Evolutionary conservation across 2,113 vertebrate genomes (phyloP).

Genomic region (Onychostruthus taczanowskii): DNA sequence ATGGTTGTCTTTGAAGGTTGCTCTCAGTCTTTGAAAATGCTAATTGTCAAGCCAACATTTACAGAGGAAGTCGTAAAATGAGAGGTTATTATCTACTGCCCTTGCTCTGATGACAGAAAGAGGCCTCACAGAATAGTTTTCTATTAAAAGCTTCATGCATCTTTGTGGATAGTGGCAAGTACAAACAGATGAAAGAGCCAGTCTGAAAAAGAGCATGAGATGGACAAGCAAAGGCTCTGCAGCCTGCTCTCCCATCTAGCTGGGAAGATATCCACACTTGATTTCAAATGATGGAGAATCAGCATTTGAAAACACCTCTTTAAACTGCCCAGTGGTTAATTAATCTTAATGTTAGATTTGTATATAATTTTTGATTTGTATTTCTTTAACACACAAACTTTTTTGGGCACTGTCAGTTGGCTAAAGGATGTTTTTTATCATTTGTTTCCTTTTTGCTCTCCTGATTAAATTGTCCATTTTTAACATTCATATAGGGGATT

Average conservation of each 20-base stretch:
- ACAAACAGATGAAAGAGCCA: constrained; percentile 21
- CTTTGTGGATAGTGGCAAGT: constrained; percentile 9
- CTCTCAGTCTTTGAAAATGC: constrained; percentile 50
- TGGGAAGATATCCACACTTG: neutral
- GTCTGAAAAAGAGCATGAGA: neutral
- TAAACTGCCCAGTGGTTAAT: neutral
- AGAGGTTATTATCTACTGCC: constrained; percentile 55
- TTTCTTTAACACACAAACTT: neutral
- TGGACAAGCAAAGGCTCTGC: neutral
- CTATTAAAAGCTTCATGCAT: constrained; percentile 29
- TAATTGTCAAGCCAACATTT: constrained; percentile 62
- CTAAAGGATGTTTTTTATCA: neutral
- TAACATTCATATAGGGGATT: neutral
- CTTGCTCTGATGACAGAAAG: constrained; percentile 16
- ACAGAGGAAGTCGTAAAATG: constrained; percentile 66
- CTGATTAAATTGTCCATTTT: neutral
- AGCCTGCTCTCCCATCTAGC: neutral
- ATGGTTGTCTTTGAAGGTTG: constrained; percentile 51
- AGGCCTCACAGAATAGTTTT: constrained; percentile 18
- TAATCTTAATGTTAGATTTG: neutral
- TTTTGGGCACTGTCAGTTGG: neutral
- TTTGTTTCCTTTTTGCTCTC: neutral
- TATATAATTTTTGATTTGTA: neutral
- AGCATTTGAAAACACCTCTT: neutral
- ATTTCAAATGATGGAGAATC: neutral